Evolutionary conservation across 2,888 invertebrate genomes (phyloP).

Genomic region (Brachyptera putata): DNA sequence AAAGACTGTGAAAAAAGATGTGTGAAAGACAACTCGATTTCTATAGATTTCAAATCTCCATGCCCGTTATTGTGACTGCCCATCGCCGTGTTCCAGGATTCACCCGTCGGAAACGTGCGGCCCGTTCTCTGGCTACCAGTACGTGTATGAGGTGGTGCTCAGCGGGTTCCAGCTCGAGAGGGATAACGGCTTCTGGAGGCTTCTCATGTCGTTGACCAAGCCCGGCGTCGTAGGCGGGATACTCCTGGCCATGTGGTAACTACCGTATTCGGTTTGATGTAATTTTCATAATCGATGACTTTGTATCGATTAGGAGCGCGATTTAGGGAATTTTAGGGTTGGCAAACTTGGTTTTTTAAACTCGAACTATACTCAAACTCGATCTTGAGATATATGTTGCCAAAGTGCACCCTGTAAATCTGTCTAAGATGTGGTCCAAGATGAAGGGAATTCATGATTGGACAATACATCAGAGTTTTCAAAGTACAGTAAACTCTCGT

Average conservation of each 20-base stretch:
- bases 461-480: too few species aligned
- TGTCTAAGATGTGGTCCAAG: too few species aligned
- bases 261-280: conserved; percentile 17
- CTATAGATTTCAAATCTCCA: too few species aligned
- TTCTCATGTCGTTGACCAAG: conserved; percentile 50
- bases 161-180: conserved; percentile 51
- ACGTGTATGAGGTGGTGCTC: conserved; percentile 56
- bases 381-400: background rate
- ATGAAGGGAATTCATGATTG: too few species aligned
- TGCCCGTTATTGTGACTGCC: too few species aligned
- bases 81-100: conserved; percentile 53
- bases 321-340: background rate
- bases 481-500: too few species aligned
- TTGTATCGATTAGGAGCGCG: background rate
- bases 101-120: conserved; percentile 55
- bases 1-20: too few species aligned
- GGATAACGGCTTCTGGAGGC: conserved; percentile 46
- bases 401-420: too few species aligned
- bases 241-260: conserved; percentile 57
- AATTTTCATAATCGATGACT: background rate
- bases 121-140: conserved; percentile 55
- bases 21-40: too few species aligned
- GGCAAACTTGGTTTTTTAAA: background rate
- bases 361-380: background rate
- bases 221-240: conserved; percentile 60